Percentiles rank a stretch among this genome's conserved stretches.
Evolutionary conservation across 2,888 invertebrate genomes (phyloP).

Genomic region (Capitulum mitella): DNA sequence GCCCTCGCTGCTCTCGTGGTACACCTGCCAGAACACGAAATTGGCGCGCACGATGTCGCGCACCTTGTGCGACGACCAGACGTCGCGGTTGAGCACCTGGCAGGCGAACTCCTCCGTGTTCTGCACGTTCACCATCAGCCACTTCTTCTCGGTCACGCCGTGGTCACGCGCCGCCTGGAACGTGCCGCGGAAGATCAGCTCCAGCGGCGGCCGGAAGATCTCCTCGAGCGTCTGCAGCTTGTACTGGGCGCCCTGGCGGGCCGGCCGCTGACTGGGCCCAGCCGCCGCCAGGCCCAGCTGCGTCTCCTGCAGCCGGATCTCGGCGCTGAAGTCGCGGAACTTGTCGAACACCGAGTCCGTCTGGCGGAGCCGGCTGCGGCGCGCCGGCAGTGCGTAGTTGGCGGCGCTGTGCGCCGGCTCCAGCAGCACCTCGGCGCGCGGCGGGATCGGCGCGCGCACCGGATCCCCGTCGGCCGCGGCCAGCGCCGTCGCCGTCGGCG

Average conservation of each 20-base stretch:
- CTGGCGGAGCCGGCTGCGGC: conserved; percentile 40
- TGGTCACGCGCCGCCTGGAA: conserved; percentile 50
- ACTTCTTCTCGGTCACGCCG: conserved; percentile 52
- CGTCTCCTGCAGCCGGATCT: conserved; percentile 37
- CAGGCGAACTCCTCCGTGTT: conserved; percentile 60
- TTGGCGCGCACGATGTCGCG: conserved; percentile 55
- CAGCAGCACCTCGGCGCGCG: conserved; percentile 46
- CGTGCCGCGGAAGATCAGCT: conserved; percentile 50
- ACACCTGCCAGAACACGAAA: conserved; percentile 64
- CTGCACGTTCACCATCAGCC: conserved; percentile 64
- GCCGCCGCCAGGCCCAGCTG: neutral
- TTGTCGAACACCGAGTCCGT: conserved; percentile 47
- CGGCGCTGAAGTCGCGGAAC: conserved; percentile 49
- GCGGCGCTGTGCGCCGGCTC: conserved; percentile 39
- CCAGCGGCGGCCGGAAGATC: conserved; percentile 60
- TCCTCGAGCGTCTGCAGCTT: conserved; percentile 56
- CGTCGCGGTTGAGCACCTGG: conserved; percentile 61
- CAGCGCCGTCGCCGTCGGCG: neutral
- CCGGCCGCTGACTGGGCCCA: conserved; percentile 9
- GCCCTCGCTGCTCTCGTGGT: conserved; percentile 54
- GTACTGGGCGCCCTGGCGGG: too few species aligned
- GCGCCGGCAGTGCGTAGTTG: conserved; percentile 38
- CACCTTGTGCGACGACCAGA: conserved; percentile 58
- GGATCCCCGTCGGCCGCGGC: conserved; percentile 35
- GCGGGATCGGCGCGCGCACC: conserved; percentile 49